A percentile compares a stretch with the other conserved stretches of the same genome.
phyloP scores from a whole-genome alignment of 2,797 vertebrate species.

The Periparus ater region DNA sequence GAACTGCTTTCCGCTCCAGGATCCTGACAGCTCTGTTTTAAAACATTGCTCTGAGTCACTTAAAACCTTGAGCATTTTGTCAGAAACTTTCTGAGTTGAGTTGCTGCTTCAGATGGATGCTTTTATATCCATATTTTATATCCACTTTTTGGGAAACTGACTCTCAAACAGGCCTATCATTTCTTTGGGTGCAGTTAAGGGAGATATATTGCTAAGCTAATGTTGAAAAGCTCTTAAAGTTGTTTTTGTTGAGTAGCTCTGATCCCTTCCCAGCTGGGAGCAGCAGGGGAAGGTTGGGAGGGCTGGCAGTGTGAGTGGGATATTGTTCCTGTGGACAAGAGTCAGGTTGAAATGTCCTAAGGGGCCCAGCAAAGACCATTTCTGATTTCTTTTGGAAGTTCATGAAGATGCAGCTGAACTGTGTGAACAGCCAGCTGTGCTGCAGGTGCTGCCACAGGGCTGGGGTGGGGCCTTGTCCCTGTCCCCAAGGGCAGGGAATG shows the following conservation, averaged over 20 bases:
- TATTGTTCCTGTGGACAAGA: background rate
- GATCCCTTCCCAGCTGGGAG: background rate
- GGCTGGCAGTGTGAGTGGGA: background rate
- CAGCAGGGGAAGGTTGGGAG: background rate
- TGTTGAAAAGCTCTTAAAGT: background rate
- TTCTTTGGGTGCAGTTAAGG: background rate
- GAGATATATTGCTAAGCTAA: background rate
- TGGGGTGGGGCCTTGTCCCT: background rate
- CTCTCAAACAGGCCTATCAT: background rate
- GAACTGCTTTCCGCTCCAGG: background rate
- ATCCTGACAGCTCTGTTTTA: slow-evolving; percentile 11
- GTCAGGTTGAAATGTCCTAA: background rate
- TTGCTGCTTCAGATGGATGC: background rate
- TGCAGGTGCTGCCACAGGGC: background rate
- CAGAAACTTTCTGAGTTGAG: background rate
- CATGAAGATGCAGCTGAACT: background rate
- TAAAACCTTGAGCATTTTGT: background rate
- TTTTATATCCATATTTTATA: background rate
- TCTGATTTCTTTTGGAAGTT: background rate
- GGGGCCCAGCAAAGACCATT: background rate
- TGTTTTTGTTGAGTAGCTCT: background rate
- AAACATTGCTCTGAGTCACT: background rate
- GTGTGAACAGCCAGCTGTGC: background rate
- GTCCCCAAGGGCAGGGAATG: background rate
- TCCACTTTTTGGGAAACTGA: background rate